Conservation (phyloP, 64 coral and sea anemone species). For the Dendrophyllia cribrosa region DNA sequence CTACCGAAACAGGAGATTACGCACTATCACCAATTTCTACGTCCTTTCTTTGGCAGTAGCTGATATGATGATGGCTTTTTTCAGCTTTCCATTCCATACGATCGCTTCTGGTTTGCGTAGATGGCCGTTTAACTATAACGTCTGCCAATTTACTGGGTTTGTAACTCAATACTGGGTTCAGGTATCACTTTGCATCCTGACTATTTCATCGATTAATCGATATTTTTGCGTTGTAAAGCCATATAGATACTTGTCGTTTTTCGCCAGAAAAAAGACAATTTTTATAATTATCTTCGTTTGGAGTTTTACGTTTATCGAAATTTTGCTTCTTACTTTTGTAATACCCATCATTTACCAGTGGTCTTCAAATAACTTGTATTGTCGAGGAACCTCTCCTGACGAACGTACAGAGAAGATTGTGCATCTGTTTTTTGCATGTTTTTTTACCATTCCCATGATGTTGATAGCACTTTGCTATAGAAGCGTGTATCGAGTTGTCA, state of each 20-base stretch:
- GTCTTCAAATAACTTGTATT: background rate
- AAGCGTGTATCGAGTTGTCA: background rate
- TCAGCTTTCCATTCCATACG: background rate
- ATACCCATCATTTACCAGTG: background rate
- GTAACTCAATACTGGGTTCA: background rate
- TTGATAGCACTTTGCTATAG: background rate
- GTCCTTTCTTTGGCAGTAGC: constrained; percentile 18
- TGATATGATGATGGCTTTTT: constrained; percentile 34
- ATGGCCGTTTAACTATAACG: background rate
- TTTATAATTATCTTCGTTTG: background rate
- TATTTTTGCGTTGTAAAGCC: constrained; percentile 25
- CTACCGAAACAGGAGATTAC: constrained; percentile 13
- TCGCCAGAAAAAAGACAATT: constrained; percentile 14
- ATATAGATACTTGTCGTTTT: background rate
- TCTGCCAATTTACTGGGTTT: constrained; percentile 43
- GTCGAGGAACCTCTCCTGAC: background rate
- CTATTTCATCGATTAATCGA: constrained; percentile 20
- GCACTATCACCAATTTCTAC: constrained; percentile 38
- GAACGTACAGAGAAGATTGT: background rate
- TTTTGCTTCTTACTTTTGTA: background rate
- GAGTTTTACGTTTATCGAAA: background rate
- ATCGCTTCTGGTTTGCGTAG: background rate
- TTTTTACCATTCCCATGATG: background rate
- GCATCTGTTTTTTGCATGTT: background rate
- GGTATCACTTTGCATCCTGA: background rate